These are phyloP conservation scores for Bufo bufo DNA, from an alignment of 2,113 vertebrate genomes.

Conservation along the genomic window DNA sequence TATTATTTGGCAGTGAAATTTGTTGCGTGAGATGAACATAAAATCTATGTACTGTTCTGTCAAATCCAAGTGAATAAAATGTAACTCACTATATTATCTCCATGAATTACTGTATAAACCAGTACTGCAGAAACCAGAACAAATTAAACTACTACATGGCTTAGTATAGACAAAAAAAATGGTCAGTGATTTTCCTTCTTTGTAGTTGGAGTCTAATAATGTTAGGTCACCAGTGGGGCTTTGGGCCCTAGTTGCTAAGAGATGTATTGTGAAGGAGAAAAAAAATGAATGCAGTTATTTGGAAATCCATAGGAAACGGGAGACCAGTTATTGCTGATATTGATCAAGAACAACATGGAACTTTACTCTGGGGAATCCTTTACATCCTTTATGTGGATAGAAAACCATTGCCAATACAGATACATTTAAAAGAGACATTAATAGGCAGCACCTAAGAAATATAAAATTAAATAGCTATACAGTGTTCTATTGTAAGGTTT, in stretches of 20 bases:
- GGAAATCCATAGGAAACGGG: slow-evolving; percentile 1
- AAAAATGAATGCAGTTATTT: neutral
- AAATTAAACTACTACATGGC: neutral
- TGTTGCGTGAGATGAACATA: too few relatives aligned
- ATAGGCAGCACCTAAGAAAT: neutral
- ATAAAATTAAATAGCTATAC: neutral
- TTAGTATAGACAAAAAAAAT: neutral
- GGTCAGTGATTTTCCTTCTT: neutral
- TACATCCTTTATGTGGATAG: neutral
- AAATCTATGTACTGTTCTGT: neutral
- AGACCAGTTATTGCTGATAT: slow-evolving; percentile 8
- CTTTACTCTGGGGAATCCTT: neutral
- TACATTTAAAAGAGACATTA: neutral
- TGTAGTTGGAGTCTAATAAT: neutral
- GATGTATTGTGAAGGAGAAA: neutral
- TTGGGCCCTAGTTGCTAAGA: neutral
- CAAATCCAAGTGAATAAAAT: neutral
- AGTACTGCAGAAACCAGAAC: neutral
- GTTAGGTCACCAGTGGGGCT: neutral
- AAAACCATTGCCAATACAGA: neutral
- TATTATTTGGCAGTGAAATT: too few relatives aligned
- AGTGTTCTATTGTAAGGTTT: neutral
- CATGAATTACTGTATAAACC: neutral
- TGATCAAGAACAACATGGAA: neutral
- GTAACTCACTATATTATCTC: neutral